Evolutionary conservation across 1,140 invertebrate genomes (phyloP).

Genomic region (Druon quercuslanigerum): DNA sequence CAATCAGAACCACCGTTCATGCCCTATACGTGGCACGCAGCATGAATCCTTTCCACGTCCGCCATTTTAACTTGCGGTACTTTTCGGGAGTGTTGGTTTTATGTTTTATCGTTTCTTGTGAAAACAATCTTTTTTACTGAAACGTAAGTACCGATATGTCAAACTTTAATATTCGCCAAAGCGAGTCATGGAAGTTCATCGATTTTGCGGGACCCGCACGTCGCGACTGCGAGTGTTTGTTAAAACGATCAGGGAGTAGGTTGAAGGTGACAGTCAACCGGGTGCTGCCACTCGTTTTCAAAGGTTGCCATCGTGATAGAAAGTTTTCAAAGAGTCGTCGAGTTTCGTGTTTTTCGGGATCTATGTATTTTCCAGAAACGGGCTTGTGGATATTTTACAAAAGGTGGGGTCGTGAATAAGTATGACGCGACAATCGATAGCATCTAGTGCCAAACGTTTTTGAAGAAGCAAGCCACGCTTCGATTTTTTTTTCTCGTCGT

Average conservation of each 20-base stretch:
- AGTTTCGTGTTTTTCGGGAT: neutral
- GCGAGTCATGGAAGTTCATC: neutral
- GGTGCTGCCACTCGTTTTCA: slow-evolving; percentile 55
- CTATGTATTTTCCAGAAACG: neutral
- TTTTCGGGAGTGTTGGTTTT: slow-evolving; percentile 82
- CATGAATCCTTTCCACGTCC: slow-evolving; percentile 84
- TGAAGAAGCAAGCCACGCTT: slow-evolving; percentile 14
- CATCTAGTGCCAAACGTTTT: slow-evolving; percentile 19
- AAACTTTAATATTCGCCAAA: neutral
- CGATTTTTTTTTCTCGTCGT: neutral
- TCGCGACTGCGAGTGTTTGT: slow-evolving; percentile 44
- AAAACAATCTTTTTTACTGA: slow-evolving; percentile 80
- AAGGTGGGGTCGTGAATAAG: neutral
- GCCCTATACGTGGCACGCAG: slow-evolving; percentile 85
- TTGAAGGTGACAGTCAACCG: slow-evolving; percentile 71
- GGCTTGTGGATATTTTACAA: slow-evolving; percentile 3
- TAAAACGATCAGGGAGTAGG: slow-evolving; percentile 64
- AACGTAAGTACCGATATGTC: slow-evolving; percentile 76
- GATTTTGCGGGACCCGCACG: neutral
- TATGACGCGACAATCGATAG: slow-evolving; percentile 24
- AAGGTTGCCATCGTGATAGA: neutral
- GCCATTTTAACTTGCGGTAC: slow-evolving; percentile 88
- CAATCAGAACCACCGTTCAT: slow-evolving; percentile 41
- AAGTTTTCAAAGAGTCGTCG: neutral
- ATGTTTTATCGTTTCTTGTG: slow-evolving; percentile 82